A percentile compares a stretch with the other conserved stretches of the same genome.
Evolutionary conservation across 2,797 vertebrate genomes (phyloP).

Genomic region (Peromyscus nudipes): DNA sequence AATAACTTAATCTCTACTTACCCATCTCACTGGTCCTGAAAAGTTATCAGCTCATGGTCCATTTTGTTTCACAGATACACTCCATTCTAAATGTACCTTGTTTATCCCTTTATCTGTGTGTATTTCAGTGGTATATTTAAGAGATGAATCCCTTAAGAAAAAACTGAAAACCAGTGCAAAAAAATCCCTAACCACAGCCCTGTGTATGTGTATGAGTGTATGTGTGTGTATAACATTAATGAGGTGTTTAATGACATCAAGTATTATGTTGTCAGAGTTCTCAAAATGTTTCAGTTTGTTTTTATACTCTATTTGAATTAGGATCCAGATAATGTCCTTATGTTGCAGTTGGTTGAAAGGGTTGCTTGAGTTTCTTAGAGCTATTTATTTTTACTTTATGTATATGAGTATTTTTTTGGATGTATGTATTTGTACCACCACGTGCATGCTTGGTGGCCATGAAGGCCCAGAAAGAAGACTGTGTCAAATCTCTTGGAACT

Average conservation of each 20-base stretch:
- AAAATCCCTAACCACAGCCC: background rate
- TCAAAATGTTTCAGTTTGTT: background rate
- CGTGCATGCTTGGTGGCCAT: no score
- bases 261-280: background rate
- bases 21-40: background rate
- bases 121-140: background rate
- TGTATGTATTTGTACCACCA: no score
- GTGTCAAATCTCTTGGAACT: no score
- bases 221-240: background rate
- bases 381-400: background rate
- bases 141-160: background rate
- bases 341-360: background rate
- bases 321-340: background rate
- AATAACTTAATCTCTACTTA: background rate
- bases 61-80: background rate
- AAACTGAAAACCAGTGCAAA: no score
- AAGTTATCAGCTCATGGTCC: background rate
- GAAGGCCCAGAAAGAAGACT: no score
- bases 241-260: background rate
- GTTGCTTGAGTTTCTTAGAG: background rate
- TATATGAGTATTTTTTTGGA: no score
- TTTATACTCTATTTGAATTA: slow-evolving; percentile 12
- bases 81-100: background rate
- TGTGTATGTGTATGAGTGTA: background rate
- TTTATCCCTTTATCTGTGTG: background rate